Conservation (phyloP, 2,113 vertebrate species). For the Lagopus leucura region DNA sequence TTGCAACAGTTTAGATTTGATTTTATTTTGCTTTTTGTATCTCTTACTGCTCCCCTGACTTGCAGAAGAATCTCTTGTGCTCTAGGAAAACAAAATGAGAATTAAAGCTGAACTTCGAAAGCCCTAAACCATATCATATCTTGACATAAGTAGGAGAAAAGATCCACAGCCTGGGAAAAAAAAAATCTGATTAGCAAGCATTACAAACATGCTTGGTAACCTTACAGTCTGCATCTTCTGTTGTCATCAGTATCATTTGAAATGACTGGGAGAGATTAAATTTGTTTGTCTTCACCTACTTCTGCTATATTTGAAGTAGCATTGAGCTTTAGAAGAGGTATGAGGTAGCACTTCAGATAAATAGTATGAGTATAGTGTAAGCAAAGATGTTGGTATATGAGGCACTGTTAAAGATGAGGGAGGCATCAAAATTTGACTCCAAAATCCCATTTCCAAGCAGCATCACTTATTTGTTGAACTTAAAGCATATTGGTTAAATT, state of each 20-base stretch:
- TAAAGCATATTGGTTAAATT: neutral
- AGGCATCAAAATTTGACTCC: neutral
- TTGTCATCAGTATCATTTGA: neutral
- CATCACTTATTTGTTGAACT: neutral
- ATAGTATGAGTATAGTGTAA: too few species aligned
- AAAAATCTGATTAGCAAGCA: neutral
- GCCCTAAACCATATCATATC: neutral
- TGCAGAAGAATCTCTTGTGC: neutral
- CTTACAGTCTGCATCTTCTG: neutral
- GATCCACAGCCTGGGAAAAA: neutral
- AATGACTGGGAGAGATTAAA: neutral
- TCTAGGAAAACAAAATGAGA: neutral
- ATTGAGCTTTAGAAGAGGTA: neutral
- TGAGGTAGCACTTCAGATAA: neutral
- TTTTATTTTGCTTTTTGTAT: neutral
- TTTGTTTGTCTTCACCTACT: neutral
- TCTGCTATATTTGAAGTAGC: neutral
- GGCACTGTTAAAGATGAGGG: neutral
- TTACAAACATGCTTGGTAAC: neutral
- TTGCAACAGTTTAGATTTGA: neutral
- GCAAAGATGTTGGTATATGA: neutral
- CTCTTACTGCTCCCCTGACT: neutral
- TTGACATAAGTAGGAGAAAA: neutral
- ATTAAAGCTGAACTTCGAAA: neutral
- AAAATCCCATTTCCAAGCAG: fast-evolving